Base-by-base conservation (phyloP, 2,888 invertebrate genomes). In the Rhingia rostrata region DNA sequence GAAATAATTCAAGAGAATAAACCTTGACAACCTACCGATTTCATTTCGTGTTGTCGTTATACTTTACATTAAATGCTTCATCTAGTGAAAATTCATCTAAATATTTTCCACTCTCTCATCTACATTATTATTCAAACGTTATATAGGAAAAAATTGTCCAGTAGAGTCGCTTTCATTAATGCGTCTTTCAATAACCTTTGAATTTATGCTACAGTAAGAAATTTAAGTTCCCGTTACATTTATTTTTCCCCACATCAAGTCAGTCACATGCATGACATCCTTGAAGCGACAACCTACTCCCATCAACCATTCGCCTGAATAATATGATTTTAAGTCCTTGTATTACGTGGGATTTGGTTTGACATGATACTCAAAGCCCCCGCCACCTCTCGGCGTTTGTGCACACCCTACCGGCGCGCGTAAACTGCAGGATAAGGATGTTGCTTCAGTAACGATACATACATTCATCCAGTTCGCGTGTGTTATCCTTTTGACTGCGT, bases 281-380 rank as follows among this genome's bases (percentile, higher is more conserved):
- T 47, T 30, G 45, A 22, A 69, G 54, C 56, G 53, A 33, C 58
- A 72, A 39, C 47, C 51, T 22, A 33, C 67, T 32, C 54, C 67
- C 47, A 54, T 33, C 66, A 66, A 43, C 51, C 37, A 39, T 63
- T 56, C 69, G 53, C 56, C 53, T 81, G 69, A 70, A 75, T 81
- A 33, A 61, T 58, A 70, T 58, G 69, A 70, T 75, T 75, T 70
- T 64, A 74, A 81, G 81, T 70, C 69, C 81, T 75, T 75, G 75
- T 75, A 81, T 69, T 60, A 64, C 75, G 56, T 61, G 56, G 30
- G 54, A 81, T 75, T 63, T 49, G 47, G 58, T 58, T 75, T 81
- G 75, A 81, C 56, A 75, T 63, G 63, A 81, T 64, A 81, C 51
- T 69, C 69, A 58, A 58, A 63, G 43, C 45, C 47, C 41, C 7